Evolutionary conservation across 2,113 vertebrate species (phyloP).

Genomic region (Prinia subflava): DNA sequence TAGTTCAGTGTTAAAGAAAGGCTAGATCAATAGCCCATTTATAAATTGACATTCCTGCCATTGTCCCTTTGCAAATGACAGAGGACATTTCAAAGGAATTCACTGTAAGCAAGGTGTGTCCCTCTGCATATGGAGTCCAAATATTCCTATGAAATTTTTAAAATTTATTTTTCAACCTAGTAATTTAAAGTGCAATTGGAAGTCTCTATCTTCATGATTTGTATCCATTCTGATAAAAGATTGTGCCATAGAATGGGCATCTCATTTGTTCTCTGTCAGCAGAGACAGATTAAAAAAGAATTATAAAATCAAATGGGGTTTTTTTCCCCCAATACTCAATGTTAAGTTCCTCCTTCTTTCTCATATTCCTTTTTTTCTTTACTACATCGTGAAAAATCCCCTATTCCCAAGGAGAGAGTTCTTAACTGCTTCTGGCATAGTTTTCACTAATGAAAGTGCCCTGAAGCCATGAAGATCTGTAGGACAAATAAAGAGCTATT

Average conservation of each 20-base stretch:
- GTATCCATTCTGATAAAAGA: neutral
- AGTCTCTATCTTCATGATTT: neutral
- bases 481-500: neutral
- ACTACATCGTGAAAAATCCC: neutral
- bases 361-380: neutral
- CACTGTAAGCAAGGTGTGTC: neutral
- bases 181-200: neutral
- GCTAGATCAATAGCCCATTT: neutral
- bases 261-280: conserved; percentile 11
- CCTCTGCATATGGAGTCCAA: neutral
- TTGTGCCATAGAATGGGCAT: neutral
- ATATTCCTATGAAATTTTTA: neutral
- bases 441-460: neutral
- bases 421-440: neutral
- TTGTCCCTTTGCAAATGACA: neutral
- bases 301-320: neutral
- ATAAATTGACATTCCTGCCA: neutral
- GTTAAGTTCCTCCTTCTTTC: neutral
- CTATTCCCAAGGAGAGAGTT: neutral
- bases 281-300: neutral
- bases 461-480: neutral
- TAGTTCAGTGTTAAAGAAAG: neutral
- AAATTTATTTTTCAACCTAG: neutral
- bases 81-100: neutral
- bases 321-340: neutral